phyloP scores from a whole-genome alignment of 2,888 invertebrate species.

The Rhorus exstirpatorius region DNA sequence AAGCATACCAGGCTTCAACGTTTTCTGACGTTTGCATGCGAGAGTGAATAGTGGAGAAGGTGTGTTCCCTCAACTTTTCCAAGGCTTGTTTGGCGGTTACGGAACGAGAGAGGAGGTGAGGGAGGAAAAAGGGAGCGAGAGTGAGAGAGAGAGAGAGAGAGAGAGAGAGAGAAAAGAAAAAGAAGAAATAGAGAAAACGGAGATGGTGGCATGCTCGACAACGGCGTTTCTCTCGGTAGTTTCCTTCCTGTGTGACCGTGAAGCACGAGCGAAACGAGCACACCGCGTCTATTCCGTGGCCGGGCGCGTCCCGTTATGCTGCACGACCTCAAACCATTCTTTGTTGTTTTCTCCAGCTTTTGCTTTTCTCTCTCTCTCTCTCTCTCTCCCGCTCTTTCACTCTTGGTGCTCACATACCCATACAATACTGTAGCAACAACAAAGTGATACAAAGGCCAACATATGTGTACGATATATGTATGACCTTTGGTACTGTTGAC shows the following conservation, averaged over 20 bases:
- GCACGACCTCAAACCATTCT: constrained; percentile 52
- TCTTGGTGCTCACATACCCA: constrained; percentile 15
- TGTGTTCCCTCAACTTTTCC: constrained; percentile 55
- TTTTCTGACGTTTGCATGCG: constrained; percentile 14
- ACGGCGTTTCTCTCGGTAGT: constrained; percentile 57
- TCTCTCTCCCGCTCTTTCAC: constrained; percentile 19
- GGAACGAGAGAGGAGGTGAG: constrained; percentile 21
- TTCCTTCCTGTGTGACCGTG: constrained; percentile 61
- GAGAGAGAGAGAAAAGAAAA: constrained; percentile 15
- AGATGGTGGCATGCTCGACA: constrained; percentile 65
- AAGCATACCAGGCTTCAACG: not conserved
- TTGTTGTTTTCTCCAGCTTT: constrained; percentile 55
- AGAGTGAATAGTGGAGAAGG: constrained; percentile 39
- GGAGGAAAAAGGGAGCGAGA: not conserved
- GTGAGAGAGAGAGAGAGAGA: constrained; percentile 6
- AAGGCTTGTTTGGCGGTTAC: constrained; percentile 33
- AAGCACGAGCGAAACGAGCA: constrained; percentile 22
- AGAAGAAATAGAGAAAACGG: constrained; percentile 40
- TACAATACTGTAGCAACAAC: constrained; percentile 35
- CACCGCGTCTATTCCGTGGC: constrained; percentile 41
- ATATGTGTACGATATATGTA: constrained; percentile 1
- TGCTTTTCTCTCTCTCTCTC: constrained; percentile 35
- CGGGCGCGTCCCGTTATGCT: constrained; percentile 41
- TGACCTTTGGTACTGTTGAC: not conserved
- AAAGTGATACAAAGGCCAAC: constrained; percentile 56